Evolutionary conservation across 2,888 invertebrate species (phyloP).

Genomic region (Lycocerus yunnanus): DNA sequence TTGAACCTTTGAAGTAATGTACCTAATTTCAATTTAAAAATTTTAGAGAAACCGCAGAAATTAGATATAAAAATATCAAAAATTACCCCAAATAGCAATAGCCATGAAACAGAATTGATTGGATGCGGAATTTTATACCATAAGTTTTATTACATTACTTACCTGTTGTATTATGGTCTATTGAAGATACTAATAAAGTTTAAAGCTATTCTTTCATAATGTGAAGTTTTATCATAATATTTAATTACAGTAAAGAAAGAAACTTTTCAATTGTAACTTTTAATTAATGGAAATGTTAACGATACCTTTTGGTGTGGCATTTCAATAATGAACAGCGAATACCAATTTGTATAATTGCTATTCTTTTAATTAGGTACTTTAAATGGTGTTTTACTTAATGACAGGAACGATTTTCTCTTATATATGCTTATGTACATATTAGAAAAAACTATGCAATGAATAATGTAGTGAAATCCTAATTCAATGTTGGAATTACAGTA

Average conservation of each 20-base stretch:
- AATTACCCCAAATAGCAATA: no score
- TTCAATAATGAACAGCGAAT: not conserved
- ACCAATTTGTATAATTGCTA: not conserved
- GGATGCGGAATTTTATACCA: no score
- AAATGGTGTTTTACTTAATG: not conserved
- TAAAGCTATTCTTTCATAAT: not conserved
- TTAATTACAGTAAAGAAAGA: not conserved
- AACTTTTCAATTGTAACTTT: not conserved
- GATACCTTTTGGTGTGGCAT: not conserved
- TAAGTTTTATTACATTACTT: no score
- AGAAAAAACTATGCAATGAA: not conserved
- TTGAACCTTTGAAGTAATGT: no score
- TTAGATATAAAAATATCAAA: no score
- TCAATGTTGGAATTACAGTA: no score
- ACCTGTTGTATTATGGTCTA: not conserved
- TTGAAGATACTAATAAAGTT: not conserved
- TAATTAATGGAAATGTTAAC: not conserved
- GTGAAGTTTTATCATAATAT: not conserved
- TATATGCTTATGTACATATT: no score
- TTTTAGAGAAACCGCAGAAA: no score
- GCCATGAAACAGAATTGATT: no score
- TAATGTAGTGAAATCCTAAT: not conserved
- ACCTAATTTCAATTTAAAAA: no score
- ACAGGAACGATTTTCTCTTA: not conserved
- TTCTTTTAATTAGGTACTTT: not conserved